These are phyloP conservation scores for Sisyra terminalis DNA, from an alignment of 2,888 invertebrate genomes.

Conservation along the genomic window DNA sequence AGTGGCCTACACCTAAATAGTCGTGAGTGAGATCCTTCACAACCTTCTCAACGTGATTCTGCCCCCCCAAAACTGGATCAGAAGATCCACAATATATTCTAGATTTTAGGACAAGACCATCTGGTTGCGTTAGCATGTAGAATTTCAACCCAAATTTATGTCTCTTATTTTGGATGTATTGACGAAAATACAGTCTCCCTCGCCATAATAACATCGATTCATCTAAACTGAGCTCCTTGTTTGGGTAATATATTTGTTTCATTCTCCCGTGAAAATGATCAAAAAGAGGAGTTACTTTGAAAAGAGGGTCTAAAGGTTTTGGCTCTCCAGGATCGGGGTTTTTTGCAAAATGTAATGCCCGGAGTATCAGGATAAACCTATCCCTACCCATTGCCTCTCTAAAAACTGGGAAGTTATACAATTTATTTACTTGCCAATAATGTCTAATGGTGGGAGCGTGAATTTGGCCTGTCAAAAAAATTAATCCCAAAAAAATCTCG, in stretches of 20 bases:
- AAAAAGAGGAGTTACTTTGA: slow-evolving; percentile 11
- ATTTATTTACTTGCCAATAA: slow-evolving; percentile 11
- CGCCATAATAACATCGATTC: slow-evolving; percentile 15
- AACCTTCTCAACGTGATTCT: slow-evolving; percentile 11
- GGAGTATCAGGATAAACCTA: slow-evolving; percentile 10
- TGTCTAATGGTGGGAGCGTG: slow-evolving; percentile 10
- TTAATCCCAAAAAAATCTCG: slow-evolving; percentile 11
- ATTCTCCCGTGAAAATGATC: slow-evolving; percentile 12
- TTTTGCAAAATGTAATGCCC: slow-evolving; percentile 12
- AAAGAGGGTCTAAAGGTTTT: slow-evolving; percentile 8
- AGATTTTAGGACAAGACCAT: background rate
- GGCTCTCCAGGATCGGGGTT: slow-evolving; percentile 10
- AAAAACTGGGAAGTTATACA: slow-evolving; percentile 8
- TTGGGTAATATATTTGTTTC: slow-evolving; percentile 12
- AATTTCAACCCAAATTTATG: slow-evolving; percentile 16
- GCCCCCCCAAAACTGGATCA: background rate
- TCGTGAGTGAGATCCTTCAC: slow-evolving; percentile 14
- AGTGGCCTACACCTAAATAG: slow-evolving; percentile 13
- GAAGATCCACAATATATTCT: background rate
- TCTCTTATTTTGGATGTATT: slow-evolving; percentile 12
- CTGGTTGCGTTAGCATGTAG: slow-evolving; percentile 8
- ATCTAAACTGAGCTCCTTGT: slow-evolving; percentile 15
- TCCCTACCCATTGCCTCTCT: slow-evolving; percentile 9
- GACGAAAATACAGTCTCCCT: slow-evolving; percentile 15
- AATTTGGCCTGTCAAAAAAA: slow-evolving; percentile 13